phyloP scores from a whole-genome alignment of 2,888 invertebrate species.

The Drosophila engyochracea region DNA sequence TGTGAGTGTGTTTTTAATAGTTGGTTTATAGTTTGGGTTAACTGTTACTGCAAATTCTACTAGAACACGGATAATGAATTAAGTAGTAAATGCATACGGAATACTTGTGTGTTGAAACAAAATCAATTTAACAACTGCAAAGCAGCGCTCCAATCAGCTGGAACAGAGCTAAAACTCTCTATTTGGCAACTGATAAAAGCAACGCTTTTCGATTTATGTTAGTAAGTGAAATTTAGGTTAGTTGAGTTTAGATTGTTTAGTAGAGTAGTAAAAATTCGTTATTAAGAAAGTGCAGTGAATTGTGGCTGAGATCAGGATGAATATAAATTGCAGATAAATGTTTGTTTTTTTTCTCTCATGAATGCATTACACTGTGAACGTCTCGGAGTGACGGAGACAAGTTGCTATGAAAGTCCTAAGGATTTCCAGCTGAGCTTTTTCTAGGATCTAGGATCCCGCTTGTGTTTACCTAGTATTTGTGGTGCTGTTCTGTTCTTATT shows the following conservation, averaged over 20 bases:
- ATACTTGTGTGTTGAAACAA: constrained; percentile 38
- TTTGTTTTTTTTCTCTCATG: neutral
- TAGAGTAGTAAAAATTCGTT: constrained; percentile 36
- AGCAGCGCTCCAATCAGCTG: constrained; percentile 45
- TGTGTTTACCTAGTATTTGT: constrained; percentile 35
- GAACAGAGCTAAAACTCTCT: constrained; percentile 23
- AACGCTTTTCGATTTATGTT: constrained; percentile 19
- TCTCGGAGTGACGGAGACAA: neutral
- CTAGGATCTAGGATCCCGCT: neutral
- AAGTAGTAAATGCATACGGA: constrained; percentile 61
- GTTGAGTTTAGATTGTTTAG: constrained; percentile 36
- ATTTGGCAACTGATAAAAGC: constrained; percentile 44
- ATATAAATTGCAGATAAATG: constrained; percentile 1
- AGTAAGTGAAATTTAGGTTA: constrained; percentile 23
- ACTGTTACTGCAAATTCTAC: constrained; percentile 75
- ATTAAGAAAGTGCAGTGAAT: constrained; percentile 57
- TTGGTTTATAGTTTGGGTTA: constrained; percentile 29
- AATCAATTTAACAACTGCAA: constrained; percentile 56
- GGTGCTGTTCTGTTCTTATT: constrained; percentile 50
- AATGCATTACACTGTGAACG: neutral
- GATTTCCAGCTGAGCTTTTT: constrained; percentile 1
- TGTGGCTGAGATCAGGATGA: constrained; percentile 26
- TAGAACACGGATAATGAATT: constrained; percentile 57
- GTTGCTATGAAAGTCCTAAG: neutral
- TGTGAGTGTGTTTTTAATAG: constrained; percentile 14